Evolutionary conservation across 2,888 invertebrate species (phyloP).

Genomic region (Leptothorax acervorum): DNA sequence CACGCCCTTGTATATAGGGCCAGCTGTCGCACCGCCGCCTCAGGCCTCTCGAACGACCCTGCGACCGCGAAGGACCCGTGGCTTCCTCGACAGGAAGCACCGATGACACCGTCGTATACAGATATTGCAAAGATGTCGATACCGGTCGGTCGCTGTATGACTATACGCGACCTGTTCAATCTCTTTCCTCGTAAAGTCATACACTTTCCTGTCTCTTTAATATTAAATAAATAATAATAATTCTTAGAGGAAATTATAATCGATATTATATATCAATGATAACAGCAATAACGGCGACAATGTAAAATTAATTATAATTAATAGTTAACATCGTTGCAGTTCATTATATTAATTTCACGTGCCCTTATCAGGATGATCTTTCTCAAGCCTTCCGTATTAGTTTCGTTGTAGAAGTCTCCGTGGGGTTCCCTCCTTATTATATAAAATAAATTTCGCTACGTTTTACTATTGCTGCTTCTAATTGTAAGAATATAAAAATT

Average conservation of each 20-base stretch:
- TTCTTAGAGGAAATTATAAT: not conserved
- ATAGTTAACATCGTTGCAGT: not conserved
- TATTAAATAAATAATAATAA: not conserved
- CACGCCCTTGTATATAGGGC: slow-evolving; percentile 45
- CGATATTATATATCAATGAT: not conserved
- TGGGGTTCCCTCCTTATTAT: not conserved
- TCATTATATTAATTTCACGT: not conserved
- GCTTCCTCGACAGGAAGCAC: slow-evolving; percentile 17
- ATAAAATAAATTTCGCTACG: slow-evolving; percentile 3
- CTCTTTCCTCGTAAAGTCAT: not conserved
- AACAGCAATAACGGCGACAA: not conserved
- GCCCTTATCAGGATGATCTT: not conserved
- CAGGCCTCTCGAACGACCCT: slow-evolving; percentile 7
- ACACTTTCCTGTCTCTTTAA: not conserved
- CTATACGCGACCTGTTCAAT: not conserved
- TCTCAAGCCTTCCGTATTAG: not conserved
- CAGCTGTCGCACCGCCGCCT: slow-evolving; percentile 32
- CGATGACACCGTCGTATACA: not conserved
- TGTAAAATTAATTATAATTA: slow-evolving; percentile 11
- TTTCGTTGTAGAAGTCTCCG: not conserved
- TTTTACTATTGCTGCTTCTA: not conserved
- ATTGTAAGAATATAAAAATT: not conserved
- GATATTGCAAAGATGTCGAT: slow-evolving; percentile 10
- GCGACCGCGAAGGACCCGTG: slow-evolving; percentile 3
- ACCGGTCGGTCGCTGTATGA: not conserved